Percentiles rank a stretch among this genome's conserved stretches.
Evolutionary conservation across 2,888 invertebrate species (phyloP).

Genomic region (Conistra vaccinii): DNA sequence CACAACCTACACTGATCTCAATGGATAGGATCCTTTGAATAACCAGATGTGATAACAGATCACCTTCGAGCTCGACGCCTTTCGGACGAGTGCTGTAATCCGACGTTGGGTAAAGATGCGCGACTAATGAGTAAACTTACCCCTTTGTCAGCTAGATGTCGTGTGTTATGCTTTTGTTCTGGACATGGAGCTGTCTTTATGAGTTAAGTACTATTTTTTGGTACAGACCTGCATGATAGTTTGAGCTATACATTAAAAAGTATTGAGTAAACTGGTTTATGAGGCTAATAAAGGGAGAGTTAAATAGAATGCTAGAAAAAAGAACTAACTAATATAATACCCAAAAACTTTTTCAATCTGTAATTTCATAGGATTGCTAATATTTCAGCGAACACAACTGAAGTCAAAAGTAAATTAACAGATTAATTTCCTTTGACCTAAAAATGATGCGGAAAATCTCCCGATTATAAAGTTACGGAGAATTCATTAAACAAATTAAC

Average conservation of each 20-base stretch:
- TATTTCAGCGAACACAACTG: constrained; percentile 1
- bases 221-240: neutral
- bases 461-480: constrained; percentile 39
- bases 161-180: neutral
- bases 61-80: neutral
- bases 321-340: neutral
- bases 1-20: neutral
- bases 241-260: too few relatives aligned
- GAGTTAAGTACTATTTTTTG: neutral
- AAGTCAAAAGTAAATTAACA: constrained; percentile 19
- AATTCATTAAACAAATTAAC: constrained; percentile 47
- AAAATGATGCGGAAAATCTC: constrained; percentile 37
- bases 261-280: neutral
- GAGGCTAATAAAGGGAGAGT: neutral
- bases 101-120: neutral
- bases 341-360: neutral
- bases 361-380: neutral
- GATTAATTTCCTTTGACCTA: constrained; percentile 34
- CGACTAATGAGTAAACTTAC: constrained; percentile 55
- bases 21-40: constrained; percentile 3
- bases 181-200: neutral
- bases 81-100: constrained; percentile 16
- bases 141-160: constrained; percentile 36
- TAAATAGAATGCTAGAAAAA: neutral
- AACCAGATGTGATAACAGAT: constrained; percentile 17